Evolutionary conservation across 2,797 vertebrate species (phyloP).

Genomic region (Moxostoma hubbsi): DNA sequence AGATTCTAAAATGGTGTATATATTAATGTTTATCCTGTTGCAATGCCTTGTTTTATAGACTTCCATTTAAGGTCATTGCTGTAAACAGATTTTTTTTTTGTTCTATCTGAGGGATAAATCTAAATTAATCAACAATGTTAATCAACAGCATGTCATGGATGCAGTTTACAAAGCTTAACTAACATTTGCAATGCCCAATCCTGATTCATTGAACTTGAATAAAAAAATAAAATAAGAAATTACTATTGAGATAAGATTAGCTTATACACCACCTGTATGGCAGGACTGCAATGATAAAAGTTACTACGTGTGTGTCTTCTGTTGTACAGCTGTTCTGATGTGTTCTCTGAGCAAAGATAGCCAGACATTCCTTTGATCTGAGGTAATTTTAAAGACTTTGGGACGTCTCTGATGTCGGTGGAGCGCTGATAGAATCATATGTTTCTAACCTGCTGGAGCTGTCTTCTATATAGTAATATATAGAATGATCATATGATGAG

Average conservation of each 20-base stretch:
- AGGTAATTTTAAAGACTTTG: constrained; percentile 14
- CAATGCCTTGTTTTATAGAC: no score
- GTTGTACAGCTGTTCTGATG: constrained; percentile 48
- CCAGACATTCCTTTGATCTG: constrained; percentile 49
- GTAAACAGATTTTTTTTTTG: no score
- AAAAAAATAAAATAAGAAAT: constrained; percentile 5
- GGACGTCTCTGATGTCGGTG: constrained; percentile 15
- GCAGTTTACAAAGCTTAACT: background rate
- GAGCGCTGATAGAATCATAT: background rate
- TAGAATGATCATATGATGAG: background rate
- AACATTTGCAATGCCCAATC: background rate
- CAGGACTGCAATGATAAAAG: background rate
- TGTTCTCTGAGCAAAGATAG: constrained; percentile 44
- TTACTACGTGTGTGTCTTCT: constrained; percentile 47
- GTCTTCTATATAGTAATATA: background rate
- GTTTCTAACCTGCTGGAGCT: constrained; percentile 16
- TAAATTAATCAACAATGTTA: background rate
- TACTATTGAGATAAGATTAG: background rate
- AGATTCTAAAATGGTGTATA: no score
- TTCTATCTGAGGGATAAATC: no score
- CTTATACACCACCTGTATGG: constrained; percentile 1
- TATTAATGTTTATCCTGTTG: no score
- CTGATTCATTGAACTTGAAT: background rate
- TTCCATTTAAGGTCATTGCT: no score
- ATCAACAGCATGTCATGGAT: background rate